Percentiles rank a stretch among this genome's conserved stretches.
Evolutionary conservation across 2,797 vertebrate species (phyloP).

Genomic region (Karalla daura): DNA sequence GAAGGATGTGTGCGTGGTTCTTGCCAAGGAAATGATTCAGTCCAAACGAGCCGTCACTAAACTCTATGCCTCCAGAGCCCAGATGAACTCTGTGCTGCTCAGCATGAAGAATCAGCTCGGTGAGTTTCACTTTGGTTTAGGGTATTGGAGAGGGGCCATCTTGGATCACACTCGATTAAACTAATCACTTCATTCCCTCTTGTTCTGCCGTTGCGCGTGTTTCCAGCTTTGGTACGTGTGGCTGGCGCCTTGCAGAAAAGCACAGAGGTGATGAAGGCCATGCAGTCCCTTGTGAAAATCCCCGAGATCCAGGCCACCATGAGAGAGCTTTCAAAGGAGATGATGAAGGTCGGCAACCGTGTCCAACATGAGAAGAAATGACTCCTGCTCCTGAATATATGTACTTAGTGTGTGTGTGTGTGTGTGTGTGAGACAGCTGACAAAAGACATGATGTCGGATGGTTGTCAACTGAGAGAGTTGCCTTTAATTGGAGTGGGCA

Average conservation of each 20-base stretch:
- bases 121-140: too few species aligned
- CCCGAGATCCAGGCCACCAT: constrained; percentile 98
- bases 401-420: too few species aligned
- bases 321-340: constrained; percentile 98
- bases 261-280: constrained; percentile 98
- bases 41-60: constrained; percentile 92
- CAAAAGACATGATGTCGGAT: too few species aligned
- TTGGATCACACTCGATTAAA: too few species aligned
- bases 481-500: too few species aligned
- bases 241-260: constrained; percentile 96
- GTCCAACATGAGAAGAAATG: not conserved
- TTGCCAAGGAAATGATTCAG: constrained; percentile 96
- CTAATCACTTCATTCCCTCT: too few species aligned
- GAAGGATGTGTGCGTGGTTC: constrained; percentile 92
- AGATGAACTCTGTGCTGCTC: constrained; percentile 97
- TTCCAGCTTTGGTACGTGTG: constrained; percentile 90
- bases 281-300: constrained; percentile 95
- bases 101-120: constrained; percentile 98
- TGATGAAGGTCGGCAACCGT: constrained; percentile 92
- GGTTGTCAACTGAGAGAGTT: too few species aligned
- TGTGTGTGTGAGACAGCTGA: too few species aligned
- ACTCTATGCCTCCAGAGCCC: constrained; percentile 95
- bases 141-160: too few species aligned
- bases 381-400: too few species aligned
- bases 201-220: constrained; percentile 39